Base-by-base conservation (phyloP, 2,113 vertebrate genomes). In the Rhinolophus ferrumequinum region DNA sequence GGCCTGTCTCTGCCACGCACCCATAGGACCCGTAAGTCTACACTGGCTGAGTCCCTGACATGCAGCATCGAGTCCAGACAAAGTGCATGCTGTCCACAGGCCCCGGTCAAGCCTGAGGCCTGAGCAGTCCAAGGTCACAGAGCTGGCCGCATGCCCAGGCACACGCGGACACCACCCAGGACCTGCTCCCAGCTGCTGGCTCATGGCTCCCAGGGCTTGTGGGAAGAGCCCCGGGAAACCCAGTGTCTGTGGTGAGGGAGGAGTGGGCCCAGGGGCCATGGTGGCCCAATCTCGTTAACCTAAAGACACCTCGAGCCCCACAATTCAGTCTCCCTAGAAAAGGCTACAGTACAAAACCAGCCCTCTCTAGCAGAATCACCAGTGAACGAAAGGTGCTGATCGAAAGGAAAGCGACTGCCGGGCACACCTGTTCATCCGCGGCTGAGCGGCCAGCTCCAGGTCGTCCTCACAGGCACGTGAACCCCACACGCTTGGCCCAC, bases 61-160 rank as follows among this genome's bases (percentile, higher is more conserved):
- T 0, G 1, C 16, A 0, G 52, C 9, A 2, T 6, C 6, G 13
- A 41, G 44, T 13, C 24, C 44, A 87, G 30, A 4, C 4, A 11
- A 64, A 52, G 18, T 1, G 38, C 13, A 19, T 5, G 24, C 16
- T 7, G 4, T 5, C 11, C 15, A 13, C 19, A 15, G 1, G 3
- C 15, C 6, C 12, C 3, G 6, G 26, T 1, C 2, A 9, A 1
- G 50, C 90, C 58, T 44, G 41, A 44, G 15, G n/a, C 18, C 24
- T 5, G 15, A 15, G 12, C 28, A 15, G 22, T 12, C 12, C 1
- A 1, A 58, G 64, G 41, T 54, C 54, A 26, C 11, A 44, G 91
- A 54, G 73, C 44, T 18, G 15, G 16, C 87, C 0, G 8, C 12
- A 21, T 0, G 4, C 33, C 52, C 52, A 52, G 24, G 13, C 7